These are phyloP conservation scores for Oedothorax gibbosus DNA, from an alignment of 1,140 invertebrate genomes.

Conservation along the genomic window DNA sequence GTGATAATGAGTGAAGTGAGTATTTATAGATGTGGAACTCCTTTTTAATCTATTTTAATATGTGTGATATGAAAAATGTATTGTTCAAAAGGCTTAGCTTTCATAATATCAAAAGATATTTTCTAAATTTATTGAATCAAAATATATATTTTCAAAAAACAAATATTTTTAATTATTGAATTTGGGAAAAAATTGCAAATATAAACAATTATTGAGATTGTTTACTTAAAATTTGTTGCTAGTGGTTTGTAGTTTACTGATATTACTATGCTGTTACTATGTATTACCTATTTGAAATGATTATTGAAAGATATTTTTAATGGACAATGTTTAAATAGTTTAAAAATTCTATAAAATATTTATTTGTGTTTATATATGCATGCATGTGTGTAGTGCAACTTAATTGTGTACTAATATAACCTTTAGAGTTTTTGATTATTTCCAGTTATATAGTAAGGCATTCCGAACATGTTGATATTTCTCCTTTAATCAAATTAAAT, in stretches of 20 bases:
- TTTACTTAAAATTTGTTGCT: slow-evolving; percentile 28
- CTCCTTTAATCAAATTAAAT: no score
- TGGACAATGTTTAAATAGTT: not conserved
- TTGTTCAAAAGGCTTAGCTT: not conserved
- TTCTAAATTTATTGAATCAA: slow-evolving; percentile 30
- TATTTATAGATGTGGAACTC: not conserved
- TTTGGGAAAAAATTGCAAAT: slow-evolving; percentile 13
- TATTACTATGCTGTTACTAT: slow-evolving; percentile 12
- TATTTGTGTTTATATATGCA: slow-evolving; percentile 14
- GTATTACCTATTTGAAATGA: not conserved
- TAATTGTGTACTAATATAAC: not conserved
- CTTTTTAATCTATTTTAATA: slow-evolving; percentile 19
- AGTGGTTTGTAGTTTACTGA: slow-evolving; percentile 25
- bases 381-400: slow-evolving; percentile 16
- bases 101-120: not conserved
- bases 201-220: slow-evolving; percentile 15
- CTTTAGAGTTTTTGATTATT: no score
- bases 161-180: not conserved
- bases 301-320: slow-evolving; percentile 24
- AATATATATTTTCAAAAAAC: slow-evolving; percentile 19
- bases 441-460: no score
- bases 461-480: no score
- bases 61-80: slow-evolving; percentile 27
- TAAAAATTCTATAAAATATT: slow-evolving; percentile 13
- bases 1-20: slow-evolving; percentile 31